These are phyloP conservation scores for Chionis minor DNA, from an alignment of 2,113 vertebrate genomes.

Conservation along the genomic window DNA sequence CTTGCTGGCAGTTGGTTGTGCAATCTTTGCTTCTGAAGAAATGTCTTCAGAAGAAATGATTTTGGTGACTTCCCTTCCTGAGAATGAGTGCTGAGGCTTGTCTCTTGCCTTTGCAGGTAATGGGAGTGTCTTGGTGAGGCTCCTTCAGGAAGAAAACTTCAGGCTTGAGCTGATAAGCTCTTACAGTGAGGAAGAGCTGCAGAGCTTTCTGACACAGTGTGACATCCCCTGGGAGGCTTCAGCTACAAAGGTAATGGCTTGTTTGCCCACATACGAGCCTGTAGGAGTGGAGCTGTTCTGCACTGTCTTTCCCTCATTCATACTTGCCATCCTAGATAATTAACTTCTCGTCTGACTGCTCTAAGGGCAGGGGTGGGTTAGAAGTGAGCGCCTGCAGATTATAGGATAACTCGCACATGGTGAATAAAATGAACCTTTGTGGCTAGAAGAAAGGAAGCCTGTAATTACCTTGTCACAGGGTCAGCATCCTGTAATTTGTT, in stretches of 20 bases:
- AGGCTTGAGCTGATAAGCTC: conserved; percentile 82
- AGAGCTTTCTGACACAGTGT: conserved; percentile 79
- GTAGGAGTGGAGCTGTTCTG: background rate
- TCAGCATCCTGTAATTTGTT: background rate
- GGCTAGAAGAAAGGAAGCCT: conserved; percentile 16
- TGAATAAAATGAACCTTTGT: conserved; percentile 14
- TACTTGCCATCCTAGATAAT: background rate
- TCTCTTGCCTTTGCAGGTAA: conserved; percentile 76
- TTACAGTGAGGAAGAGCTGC: conserved; percentile 83
- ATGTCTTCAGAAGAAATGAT: background rate
- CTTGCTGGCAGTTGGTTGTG: background rate
- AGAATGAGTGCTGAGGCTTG: background rate
- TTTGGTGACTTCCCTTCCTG: conserved; percentile 9
- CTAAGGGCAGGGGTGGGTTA: background rate
- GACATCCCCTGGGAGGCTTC: conserved; percentile 66
- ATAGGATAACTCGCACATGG: conserved; percentile 14
- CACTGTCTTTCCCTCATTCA: background rate
- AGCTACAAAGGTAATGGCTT: conserved; percentile 79
- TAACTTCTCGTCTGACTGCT: background rate
- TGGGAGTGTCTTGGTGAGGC: conserved; percentile 83
- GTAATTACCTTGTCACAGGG: conserved; percentile 35
- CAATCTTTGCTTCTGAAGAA: background rate
- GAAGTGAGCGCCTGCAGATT: background rate
- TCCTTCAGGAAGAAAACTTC: conserved; percentile 87
- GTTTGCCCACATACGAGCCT: background rate